These are phyloP conservation scores for Spialia ferax DNA, from an alignment of 2,888 invertebrate genomes.

Conservation along the genomic window DNA sequence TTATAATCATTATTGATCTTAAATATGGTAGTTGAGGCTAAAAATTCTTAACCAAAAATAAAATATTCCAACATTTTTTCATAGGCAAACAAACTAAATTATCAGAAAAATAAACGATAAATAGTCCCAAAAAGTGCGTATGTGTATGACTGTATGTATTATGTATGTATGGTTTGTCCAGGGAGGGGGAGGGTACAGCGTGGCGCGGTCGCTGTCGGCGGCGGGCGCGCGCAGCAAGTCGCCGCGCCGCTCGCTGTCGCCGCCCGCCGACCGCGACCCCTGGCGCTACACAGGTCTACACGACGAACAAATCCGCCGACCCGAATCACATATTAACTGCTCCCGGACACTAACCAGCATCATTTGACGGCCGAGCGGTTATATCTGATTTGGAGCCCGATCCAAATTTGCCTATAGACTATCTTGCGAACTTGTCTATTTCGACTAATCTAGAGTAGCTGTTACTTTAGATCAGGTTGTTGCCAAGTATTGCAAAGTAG, in stretches of 20 bases:
- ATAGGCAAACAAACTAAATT: too few species aligned
- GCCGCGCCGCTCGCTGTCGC: constrained; percentile 94
- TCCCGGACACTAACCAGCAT: not conserved
- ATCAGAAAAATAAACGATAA: too few species aligned
- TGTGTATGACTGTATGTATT: too few species aligned
- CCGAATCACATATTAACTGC: constrained; percentile 35
- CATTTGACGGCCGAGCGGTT: constrained; percentile 8
- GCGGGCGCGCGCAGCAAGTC: constrained; percentile 94
- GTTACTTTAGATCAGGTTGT: not conserved
- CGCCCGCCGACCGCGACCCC: constrained; percentile 89
- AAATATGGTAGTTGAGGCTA: too few species aligned
- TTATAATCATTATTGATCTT: too few species aligned
- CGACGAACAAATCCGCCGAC: constrained; percentile 59
- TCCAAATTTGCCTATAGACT: constrained; percentile 17
- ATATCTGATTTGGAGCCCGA: constrained; percentile 30
- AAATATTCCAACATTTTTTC: too few species aligned
- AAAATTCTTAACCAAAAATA: too few species aligned
- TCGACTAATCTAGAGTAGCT: not conserved
- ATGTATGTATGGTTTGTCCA: too few species aligned
- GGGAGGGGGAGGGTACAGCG: constrained; percentile 71
- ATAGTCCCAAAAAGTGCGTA: too few species aligned
- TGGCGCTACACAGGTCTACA: constrained; percentile 87
- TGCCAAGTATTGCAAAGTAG: constrained; percentile 21
- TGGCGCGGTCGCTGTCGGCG: constrained; percentile 95
- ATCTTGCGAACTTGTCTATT: constrained; percentile 10